Evolutionary conservation across 2,888 invertebrate genomes (phyloP).

Genomic region (Pyralis farinalis): DNA sequence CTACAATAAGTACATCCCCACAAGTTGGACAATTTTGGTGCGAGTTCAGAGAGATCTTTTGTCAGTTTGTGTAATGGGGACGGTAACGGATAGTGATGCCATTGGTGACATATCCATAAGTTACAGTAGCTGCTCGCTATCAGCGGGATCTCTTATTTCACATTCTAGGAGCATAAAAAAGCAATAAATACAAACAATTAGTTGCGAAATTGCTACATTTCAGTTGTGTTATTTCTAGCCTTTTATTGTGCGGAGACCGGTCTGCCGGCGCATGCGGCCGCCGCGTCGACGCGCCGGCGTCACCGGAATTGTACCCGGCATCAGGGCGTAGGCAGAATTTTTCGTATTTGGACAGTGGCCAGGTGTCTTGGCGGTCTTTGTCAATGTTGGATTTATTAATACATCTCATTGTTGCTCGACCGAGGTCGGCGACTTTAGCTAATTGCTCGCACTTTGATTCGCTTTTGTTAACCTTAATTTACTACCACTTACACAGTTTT

Average conservation of each 20-base stretch:
- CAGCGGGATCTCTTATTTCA: too few species aligned
- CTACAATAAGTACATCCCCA: too few species aligned
- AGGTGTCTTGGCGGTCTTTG: slow-evolving; percentile 79
- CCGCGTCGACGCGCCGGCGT: too few species aligned
- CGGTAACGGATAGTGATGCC: too few species aligned
- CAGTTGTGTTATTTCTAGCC: slow-evolving; percentile 1
- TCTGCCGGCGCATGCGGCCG: background rate
- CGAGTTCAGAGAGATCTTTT: too few species aligned
- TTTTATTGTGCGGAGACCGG: slow-evolving; percentile 2
- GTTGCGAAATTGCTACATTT: slow-evolving; percentile 3
- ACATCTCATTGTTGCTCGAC: slow-evolving; percentile 54
- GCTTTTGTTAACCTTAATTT: slow-evolving; percentile 5
- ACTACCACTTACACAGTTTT: too few species aligned
- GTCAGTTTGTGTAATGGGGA: too few species aligned
- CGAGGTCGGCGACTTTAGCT: slow-evolving; percentile 54
- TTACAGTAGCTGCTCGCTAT: too few species aligned
- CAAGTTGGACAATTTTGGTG: too few species aligned
- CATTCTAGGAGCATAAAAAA: too few species aligned
- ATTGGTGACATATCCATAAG: too few species aligned
- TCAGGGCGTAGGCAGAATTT: slow-evolving; percentile 56
- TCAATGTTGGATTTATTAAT: slow-evolving; percentile 81
- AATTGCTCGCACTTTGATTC: slow-evolving; percentile 27
- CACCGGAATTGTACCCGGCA: slow-evolving; percentile 38
- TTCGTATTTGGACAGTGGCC: slow-evolving; percentile 60
- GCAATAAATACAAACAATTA: too few species aligned